A percentile compares a stretch with the other conserved stretches of the same genome.
phyloP scores from a whole-genome alignment of 1,140 invertebrate genomes.

The Onthophagus taurus region DNA sequence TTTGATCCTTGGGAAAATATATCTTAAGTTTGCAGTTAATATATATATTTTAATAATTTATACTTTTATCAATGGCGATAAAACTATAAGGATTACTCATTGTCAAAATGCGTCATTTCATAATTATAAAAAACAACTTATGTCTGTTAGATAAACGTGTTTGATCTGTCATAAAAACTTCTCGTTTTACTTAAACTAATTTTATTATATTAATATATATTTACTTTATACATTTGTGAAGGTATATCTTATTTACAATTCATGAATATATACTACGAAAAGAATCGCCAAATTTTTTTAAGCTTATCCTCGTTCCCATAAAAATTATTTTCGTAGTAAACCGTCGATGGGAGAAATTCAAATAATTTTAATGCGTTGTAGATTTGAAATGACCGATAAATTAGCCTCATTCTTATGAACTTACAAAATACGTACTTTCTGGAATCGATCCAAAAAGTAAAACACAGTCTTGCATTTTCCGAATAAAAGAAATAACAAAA shows the following conservation, averaged over 20 bases:
- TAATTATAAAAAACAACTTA: not conserved
- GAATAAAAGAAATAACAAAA: too few relatives aligned
- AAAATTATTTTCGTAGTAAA: not conserved
- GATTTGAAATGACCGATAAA: slow-evolving; percentile 2
- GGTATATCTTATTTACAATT: slow-evolving; percentile 27
- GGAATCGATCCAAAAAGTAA: too few relatives aligned
- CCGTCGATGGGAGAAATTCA: slow-evolving; percentile 2
- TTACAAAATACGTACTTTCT: not conserved
- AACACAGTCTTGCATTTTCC: too few relatives aligned
- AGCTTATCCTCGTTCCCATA: slow-evolving; percentile 5
- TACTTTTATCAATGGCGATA: too few relatives aligned
- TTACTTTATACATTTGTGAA: slow-evolving; percentile 27
- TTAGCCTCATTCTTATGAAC: not conserved
- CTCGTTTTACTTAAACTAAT: slow-evolving; percentile 15
- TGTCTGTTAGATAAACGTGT: too few relatives aligned
- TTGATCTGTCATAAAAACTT: too few relatives aligned
- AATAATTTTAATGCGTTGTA: not conserved
- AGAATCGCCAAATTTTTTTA: slow-evolving; percentile 14
- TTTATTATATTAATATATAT: slow-evolving; percentile 28
- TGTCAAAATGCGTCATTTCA: not conserved
- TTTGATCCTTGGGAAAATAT: too few relatives aligned
- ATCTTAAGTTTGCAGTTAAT: too few relatives aligned
- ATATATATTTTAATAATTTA: too few relatives aligned
- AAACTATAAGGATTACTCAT: too few relatives aligned
- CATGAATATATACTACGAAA: slow-evolving; percentile 4